Evolutionary conservation across 2,797 vertebrate species (phyloP), one percentile per base, ranked within the genome.

Genomic region (Bovichtus variegatus): DNA sequence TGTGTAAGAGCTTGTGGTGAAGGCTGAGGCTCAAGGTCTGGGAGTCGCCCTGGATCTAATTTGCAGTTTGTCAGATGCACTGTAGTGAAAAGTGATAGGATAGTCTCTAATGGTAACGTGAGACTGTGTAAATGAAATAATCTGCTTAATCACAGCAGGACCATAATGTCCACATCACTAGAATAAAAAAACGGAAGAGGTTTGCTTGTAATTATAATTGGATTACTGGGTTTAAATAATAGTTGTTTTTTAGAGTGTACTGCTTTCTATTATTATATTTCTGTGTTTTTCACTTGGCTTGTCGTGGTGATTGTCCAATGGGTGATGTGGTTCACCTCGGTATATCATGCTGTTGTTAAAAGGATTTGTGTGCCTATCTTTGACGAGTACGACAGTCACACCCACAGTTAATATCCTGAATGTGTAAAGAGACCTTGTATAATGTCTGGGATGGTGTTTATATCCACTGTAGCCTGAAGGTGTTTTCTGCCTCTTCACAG

Each of bases 401-500:
- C 25, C 47, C 50, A 29, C 57, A 47, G 38, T 57, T 66, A 58
- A 67, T 61, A 70, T 78, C 59, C 51, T 25, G 21, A 64, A 41
- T 57, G 66, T 43, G 41, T 43, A 19, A 3, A 25, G 40, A 61
- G 25, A 68, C 2, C 25, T 41, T 46, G 31, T 43, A 9, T 41
- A 46, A 64, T 57, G 59, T 76, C 58, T 77, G 73, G 4, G 51
- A 3, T 74, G 69, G 66, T 73, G 36, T 71, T 74, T 75, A 11
- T 74, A 59, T 74, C 12, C 29, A 9, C 47, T 58, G 50, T 71
- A 44, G 44, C 53, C 53, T 55, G 58, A 38, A 53, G 34, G 43
- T 43, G 47, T 68, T 68, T 27, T 55, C 77, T 74, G 51, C 57
- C 43, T 80, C 62, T 61, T 49, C 68, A 68, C 69, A 55, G 61